Percentiles rank a stretch among this genome's conserved stretches.
phyloP scores from a whole-genome alignment of 2,888 invertebrate species.

The Pycnomerus fuliginosus region DNA sequence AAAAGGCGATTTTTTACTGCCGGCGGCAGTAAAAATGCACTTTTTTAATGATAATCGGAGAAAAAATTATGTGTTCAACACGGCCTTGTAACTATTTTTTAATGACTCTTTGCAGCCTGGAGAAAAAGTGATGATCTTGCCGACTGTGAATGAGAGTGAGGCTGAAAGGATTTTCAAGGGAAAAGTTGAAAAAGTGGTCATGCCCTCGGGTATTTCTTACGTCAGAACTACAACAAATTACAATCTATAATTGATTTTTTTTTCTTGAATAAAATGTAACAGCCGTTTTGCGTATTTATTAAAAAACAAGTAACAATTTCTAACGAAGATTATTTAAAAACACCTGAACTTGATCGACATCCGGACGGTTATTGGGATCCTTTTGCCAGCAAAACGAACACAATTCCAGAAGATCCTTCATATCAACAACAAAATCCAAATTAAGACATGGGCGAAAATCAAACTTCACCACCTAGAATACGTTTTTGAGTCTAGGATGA shows the following conservation, averaged over 20 bases:
- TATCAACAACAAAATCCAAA: constrained; percentile 6
- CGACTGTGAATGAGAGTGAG: constrained; percentile 66
- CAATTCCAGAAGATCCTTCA: constrained; percentile 23
- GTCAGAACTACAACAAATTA: constrained; percentile 72
- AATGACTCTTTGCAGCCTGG: constrained; percentile 71
- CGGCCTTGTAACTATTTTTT: no score
- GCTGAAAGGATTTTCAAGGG: constrained; percentile 67
- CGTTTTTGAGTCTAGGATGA: constrained; percentile 1
- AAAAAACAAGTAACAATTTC: no score
- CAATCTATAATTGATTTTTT: constrained; percentile 47
- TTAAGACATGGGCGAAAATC: constrained; percentile 29
- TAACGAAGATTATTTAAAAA: no score
- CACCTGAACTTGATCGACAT: no score
- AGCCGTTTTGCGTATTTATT: no score
- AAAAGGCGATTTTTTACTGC: no score
- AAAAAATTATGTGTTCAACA: no score
- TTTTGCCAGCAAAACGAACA: constrained; percentile 34
- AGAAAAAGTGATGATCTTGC: constrained; percentile 78
- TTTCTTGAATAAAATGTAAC: no score
- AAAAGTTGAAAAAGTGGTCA: constrained; percentile 63
- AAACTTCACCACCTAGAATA: constrained; percentile 37
- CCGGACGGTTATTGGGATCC: constrained; percentile 29
- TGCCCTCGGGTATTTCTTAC: constrained; percentile 78
- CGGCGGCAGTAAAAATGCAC: no score
- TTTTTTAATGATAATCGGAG: no score